A percentile compares a stretch with the other conserved stretches of the same genome.
These are phyloP conservation scores for Sorex fumeus DNA, from an alignment of 2,113 vertebrate species.

Conservation along the genomic window DNA sequence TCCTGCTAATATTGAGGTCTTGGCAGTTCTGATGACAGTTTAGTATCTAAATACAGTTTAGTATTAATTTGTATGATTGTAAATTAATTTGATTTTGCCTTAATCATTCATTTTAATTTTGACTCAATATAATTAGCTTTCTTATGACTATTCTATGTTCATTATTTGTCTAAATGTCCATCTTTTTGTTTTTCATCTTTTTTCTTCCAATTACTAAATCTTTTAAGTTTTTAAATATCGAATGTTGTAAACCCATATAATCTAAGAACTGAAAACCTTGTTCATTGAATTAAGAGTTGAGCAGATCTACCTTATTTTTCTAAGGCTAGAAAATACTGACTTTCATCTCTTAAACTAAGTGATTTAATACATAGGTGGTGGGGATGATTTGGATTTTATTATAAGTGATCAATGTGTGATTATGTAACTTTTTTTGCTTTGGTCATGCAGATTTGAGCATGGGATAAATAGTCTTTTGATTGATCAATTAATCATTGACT, in stretches of 20 bases:
- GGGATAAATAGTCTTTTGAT: not conserved
- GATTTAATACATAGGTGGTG: constrained; percentile 72
- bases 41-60: too few relatives aligned
- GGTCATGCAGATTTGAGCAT: not conserved
- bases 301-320: constrained; percentile 67
- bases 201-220: constrained; percentile 19
- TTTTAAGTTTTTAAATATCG: not conserved
- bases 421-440: constrained; percentile 63
- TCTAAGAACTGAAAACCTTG: constrained; percentile 43
- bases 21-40: not conserved
- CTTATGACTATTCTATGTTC: not conserved
- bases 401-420: constrained; percentile 60
- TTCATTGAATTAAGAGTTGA: constrained; percentile 74
- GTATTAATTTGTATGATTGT: constrained; percentile 34
- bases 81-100: constrained; percentile 6
- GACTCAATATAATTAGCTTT: constrained; percentile 37
- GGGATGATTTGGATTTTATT: constrained; percentile 75
- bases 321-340: constrained; percentile 77
- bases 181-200: not conserved
- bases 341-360: constrained; percentile 78
- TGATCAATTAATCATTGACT: not conserved
- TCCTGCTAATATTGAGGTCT: not conserved
- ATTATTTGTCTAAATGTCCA: not conserved
- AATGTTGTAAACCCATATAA: not conserved
- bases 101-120: constrained; percentile 45